Base-by-base conservation (phyloP, 2,888 invertebrate species). In the Nemotelus pantherinus region DNA sequence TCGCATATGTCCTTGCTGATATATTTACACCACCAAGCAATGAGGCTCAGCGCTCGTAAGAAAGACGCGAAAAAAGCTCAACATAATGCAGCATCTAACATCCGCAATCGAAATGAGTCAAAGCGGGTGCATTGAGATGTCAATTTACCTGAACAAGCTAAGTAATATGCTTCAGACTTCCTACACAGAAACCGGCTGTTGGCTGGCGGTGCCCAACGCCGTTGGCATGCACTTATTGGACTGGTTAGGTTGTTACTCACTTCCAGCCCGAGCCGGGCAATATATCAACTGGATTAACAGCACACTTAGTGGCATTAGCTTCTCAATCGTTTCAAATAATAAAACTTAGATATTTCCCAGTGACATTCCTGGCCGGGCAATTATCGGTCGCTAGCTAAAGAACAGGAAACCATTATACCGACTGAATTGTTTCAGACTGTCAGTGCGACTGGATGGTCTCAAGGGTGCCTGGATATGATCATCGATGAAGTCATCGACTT, bases 91-190 rank as follows among this genome's bases (percentile, higher is more conserved):
- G 43, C 9, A 44, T 55, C 71, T 44, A 39, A 25, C 71, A 72
- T 72, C 72, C 72, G 58, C 57, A 72, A 72, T 60, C 72, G 72
- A 60, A 72, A 72, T 72, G 72, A 72, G 58, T 72, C 72, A 72
- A 72, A 72, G 47, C 25, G 44, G 58, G 47, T 60, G 60, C 72
- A 72, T 72, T 72, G 72, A 72, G 58, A 72, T 60, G 72, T 72
- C 72, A 72, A 58, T 72, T 72, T 47, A 60, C 58, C 72, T 58
- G 72, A 72, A 72, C 72, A 60, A 72, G 25, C 44, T 72, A 72
- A 72, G 58, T 60, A 72, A 72, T 47, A 25, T 55, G 70, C 10
- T 44, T 53, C n/a, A 9, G 70, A 70, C 70, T 70, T 70, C 70
- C 70, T 72, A 5, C 43, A 60, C 58, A 39, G n/a, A 58, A 47